Evolutionary conservation across 1,140 invertebrate species (phyloP), one percentile per base, ranked within the genome.

Genomic region (Leptinotarsa lineolata): DNA sequence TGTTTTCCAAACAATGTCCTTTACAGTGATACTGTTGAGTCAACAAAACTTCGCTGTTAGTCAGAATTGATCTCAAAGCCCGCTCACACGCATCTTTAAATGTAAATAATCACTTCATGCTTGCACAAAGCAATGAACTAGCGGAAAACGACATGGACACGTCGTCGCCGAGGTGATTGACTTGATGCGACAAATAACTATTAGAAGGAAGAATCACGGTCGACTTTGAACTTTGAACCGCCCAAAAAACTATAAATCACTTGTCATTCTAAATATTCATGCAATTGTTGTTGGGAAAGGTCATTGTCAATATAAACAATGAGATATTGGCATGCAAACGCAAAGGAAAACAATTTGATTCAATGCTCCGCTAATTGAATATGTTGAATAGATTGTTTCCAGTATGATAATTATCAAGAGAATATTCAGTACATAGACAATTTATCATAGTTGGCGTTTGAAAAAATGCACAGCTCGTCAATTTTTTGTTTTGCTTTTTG

Each of bases 221-320:
- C 48, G 48, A 16, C 48, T 54, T 54, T 54, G 48, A 54, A 54
- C 48, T 54, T 0, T 54, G 48, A 54, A 54, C 48, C 15, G 48
- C 6, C 48, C 48, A 54, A 54, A 54, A 39, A 54, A 54, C 48
- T 18, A 54, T 54, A 54, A 54, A 54, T 54, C 48, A 54, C 6
- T n/a, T 3, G 48, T 54, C 6, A 54, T 54, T 54, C n/a, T 12
- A 54, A n/a, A 54, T 18, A 54, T 54, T 54, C 4, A 54, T 54
- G 5, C 48, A 54, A 54, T 16, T 54, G 48, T 54, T 54, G 16
- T 54, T 39, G 30, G 30, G 48, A 16, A 54, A 54, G 48, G 48
- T 54, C 48, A 54, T 54, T 54, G 48, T 54, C 48, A n/a, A 54
- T 54, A 54, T 54, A 54, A 54, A 54, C 48, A 54, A 54, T 54